Evolutionary conservation across 2,113 vertebrate genomes (phyloP), one percentile per base, ranked within the genome.

Genomic region (Neodontobutis hainanensis): DNA sequence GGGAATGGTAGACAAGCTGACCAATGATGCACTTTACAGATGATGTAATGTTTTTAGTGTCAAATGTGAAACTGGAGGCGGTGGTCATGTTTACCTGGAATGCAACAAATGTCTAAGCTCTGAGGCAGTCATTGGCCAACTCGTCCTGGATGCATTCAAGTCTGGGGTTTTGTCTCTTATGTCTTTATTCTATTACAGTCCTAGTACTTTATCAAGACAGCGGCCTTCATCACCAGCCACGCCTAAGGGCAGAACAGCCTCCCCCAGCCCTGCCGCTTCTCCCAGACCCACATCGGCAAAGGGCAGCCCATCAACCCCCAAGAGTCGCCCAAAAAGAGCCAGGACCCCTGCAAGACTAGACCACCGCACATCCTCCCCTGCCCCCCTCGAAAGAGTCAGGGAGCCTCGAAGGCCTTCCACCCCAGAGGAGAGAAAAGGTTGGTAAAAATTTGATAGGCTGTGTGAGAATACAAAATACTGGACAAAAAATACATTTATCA

Each of bases 121-220:
- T 51, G 12, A 50, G 45, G 44, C 11, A 59, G 40, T 55, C 60
- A 48, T 56, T 15, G 61, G 38, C 52, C 27, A 32, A 5, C 10
- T 52, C 40, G 3, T 36, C 12, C 35, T 42, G 14, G 42, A 46
- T 46, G 27, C 34, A 45, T 49, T 6, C 32, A 8, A 8, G 55
- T 40, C 36, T 53, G 51, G 9, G 51, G 55, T 40, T 55, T 40
- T 58, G 36, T 58, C n/a, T 9, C 11, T 43, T 43, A 0, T 49
- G 5, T 67, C 49, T 32, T 65, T n/a, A 8, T 35, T 16, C 34
- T 61, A n/a, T 19, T 78, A 2, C 56, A 92, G 89, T 73, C 88
- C 90, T 51, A 96, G 95, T 89, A 92, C 94, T 0, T 84, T 94
- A 52, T 91, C 92, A 12, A 96, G 94, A 89, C 92, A 92, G 55